Evolutionary conservation across 1,140 invertebrate genomes (phyloP), one percentile per base, ranked within the genome.

Genomic region (Drosophila azteca): DNA sequence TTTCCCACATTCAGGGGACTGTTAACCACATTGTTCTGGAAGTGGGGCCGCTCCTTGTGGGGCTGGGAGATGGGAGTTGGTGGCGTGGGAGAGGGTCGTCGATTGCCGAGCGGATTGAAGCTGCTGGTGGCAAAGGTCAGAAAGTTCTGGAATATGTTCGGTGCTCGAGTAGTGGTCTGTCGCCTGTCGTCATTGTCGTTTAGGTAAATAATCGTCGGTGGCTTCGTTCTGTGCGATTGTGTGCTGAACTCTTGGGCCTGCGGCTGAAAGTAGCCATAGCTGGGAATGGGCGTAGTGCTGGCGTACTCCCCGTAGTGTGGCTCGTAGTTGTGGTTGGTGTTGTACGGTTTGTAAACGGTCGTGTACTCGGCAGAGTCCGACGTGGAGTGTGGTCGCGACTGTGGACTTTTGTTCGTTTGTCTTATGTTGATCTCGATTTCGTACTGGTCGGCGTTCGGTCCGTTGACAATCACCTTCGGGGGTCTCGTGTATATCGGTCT

Each of bases 381-480:
- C 5, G 57, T 64, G 1, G 67, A 26, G 1, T 67, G 35, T 1
- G 69, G 81, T 71, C 58, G 41, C 2, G 51, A 51, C 17, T 44
- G 26, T 1, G 83, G 87, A 48, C 64, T 82, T 45, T 91, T 90
- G 62, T 90, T 91, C 15, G 90, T 91, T 63, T 91, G 90, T 75
- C 90, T 49, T 53, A 92, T 91, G 24, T 92, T 92, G 2, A 92
- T 92, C 63, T 92, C 91, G 7, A 92, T 92, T 67, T 92, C 91
- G 49, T 91, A 92, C 45, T 91, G 85, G 53, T 90, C 89, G 5
- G 77, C 35, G 29, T 79, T 78, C 5, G 84, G 85, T 66, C 83
- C 82, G 39, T 83, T 88, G 1, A 91, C 76, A 29, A 91, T 70
- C 20, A 91, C 80, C 26, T 91, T 91, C 8, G 90, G 83, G 5